phyloP scores from a whole-genome alignment of 2,888 invertebrate species.

The Hetaerina titia region DNA sequence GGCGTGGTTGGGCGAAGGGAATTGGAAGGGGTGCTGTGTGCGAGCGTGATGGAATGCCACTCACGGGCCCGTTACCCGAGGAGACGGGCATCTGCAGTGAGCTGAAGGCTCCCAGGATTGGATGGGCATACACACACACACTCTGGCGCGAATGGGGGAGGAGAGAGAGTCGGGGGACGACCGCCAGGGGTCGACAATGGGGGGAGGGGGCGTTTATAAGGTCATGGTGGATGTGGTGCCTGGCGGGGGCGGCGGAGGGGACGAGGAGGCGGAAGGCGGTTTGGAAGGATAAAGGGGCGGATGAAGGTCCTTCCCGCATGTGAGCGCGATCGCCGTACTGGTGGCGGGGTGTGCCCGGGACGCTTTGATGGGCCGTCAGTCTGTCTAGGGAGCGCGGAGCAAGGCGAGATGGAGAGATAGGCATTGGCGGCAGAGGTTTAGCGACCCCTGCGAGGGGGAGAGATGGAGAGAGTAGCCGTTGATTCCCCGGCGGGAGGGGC shows the following conservation, averaged over 20 bases:
- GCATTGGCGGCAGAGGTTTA: background rate
- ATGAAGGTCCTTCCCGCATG: background rate
- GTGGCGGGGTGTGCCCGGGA: background rate
- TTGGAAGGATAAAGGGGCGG: background rate
- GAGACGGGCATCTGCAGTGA: conserved; percentile 42
- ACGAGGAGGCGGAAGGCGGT: too few species aligned
- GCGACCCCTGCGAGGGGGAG: background rate
- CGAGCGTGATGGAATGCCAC: conserved; percentile 43
- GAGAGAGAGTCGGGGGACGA: background rate
- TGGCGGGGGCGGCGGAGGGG: too few species aligned
- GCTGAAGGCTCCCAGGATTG: background rate
- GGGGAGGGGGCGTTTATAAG: background rate
- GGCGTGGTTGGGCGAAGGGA: background rate
- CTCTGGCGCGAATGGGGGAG: background rate
- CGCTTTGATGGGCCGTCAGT: conserved; percentile 17
- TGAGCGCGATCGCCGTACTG: background rate
- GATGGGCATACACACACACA: background rate
- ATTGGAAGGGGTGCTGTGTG: background rate
- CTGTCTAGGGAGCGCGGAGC: background rate
- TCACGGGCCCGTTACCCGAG: conserved; percentile 10
- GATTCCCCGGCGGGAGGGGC: too few species aligned
- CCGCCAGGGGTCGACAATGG: background rate
- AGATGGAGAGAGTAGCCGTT: background rate
- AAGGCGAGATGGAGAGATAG: background rate
- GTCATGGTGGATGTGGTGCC: background rate